These are phyloP conservation scores for Protomyctophum bolini DNA, from an alignment of 2,113 vertebrate species.

Conservation along the genomic window DNA sequence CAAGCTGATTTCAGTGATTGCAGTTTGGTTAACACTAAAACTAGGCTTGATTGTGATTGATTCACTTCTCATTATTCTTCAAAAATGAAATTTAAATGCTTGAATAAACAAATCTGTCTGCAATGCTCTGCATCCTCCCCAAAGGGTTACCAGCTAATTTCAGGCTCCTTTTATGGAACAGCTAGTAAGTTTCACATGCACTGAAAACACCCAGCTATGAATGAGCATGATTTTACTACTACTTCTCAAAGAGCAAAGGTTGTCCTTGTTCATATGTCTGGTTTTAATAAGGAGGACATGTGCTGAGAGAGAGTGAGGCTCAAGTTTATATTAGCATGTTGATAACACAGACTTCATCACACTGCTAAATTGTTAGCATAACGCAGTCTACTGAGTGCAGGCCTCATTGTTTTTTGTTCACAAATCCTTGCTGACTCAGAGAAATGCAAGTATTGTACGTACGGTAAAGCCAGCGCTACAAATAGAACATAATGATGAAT, in stretches of 20 bases:
- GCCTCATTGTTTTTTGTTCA: constrained; percentile 45
- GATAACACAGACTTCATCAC: constrained; percentile 30
- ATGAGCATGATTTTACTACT: constrained; percentile 28
- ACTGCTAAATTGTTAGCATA: constrained; percentile 30
- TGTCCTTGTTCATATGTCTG: constrained; percentile 32
- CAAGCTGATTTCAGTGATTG: too few relatives aligned
- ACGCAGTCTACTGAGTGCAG: constrained; percentile 30
- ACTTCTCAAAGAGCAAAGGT: constrained; percentile 33
- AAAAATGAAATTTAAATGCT: too few relatives aligned
- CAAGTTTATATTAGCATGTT: constrained; percentile 37
- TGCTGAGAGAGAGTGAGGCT: neutral
- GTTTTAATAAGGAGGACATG: constrained; percentile 13
- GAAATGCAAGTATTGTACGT: constrained; percentile 1
- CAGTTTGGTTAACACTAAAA: too few relatives aligned
- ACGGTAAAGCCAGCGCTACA: constrained; percentile 9
- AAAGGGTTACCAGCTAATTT: too few relatives aligned
- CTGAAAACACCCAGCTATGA: constrained; percentile 23
- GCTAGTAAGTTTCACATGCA: neutral
- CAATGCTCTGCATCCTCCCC: too few relatives aligned
- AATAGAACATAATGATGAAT: constrained; percentile 30
- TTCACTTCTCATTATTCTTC: too few relatives aligned
- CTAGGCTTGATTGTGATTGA: too few relatives aligned
- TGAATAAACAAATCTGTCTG: too few relatives aligned
- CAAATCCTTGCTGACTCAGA: constrained; percentile 46
- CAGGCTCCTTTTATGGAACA: neutral